Evolutionary conservation across 2,888 invertebrate species (phyloP).

Genomic region (Andrena marginata): DNA sequence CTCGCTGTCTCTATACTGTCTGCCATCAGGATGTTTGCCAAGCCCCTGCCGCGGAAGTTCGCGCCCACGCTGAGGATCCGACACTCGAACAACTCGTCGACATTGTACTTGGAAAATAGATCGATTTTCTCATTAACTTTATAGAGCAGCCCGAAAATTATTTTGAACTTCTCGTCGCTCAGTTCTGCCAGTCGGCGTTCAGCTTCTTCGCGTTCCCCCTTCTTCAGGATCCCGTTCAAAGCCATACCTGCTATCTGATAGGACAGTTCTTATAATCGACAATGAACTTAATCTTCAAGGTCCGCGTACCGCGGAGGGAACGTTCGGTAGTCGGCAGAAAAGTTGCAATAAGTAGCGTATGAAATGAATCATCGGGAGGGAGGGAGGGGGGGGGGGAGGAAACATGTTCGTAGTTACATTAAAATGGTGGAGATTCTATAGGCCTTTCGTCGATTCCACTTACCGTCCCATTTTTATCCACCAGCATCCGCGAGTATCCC

Average conservation of each 20-base stretch:
- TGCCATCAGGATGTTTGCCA: constrained; percentile 90
- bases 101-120: constrained; percentile 89
- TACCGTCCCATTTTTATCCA: constrained; percentile 88
- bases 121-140: constrained; percentile 89
- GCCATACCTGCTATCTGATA: constrained; percentile 91
- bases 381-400: not conserved
- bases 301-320: constrained; percentile 19
- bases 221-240: constrained; percentile 91
- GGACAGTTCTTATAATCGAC: constrained; percentile 43
- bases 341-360: not conserved
- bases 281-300: constrained; percentile 42
- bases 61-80: constrained; percentile 92
- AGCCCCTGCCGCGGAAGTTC: constrained; percentile 90
- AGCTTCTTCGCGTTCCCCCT: constrained; percentile 90
- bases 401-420: not conserved
- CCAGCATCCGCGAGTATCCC: constrained; percentile 90
- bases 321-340: not conserved
- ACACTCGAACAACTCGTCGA: constrained; percentile 91
- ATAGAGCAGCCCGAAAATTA: constrained; percentile 92
- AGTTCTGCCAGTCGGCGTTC: constrained; percentile 89
- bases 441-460: constrained; percentile 50
- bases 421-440: not conserved
- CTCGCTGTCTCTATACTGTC: constrained; percentile 89
- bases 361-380: not conserved
- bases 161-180: constrained; percentile 90